Evolutionary conservation across 2,888 invertebrate species (phyloP), one percentile per base, ranked within the genome.

Genomic region (Kryphioiulus occultus): DNA sequence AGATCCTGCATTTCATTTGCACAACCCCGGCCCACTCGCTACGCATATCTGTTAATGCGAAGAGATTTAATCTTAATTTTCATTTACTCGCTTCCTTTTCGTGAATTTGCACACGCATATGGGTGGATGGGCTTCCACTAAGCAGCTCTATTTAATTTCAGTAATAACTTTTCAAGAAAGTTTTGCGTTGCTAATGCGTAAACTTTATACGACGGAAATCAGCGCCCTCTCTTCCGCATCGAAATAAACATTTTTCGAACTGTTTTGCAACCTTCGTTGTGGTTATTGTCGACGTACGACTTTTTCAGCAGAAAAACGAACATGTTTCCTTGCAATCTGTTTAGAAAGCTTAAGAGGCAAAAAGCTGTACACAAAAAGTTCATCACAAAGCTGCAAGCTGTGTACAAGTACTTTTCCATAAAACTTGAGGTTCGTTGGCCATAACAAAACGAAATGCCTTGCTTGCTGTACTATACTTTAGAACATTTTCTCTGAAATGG

Each of bases 11-110:
- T 68, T 68, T 68, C 68, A 68, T 26, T 68, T 68, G n/a, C 59
- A 7, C 59, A 59, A 59, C 59, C 39, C 39, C 5, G 39, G n/a
- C 59, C 59, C 59, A 59, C 59, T n/a, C 59, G 4, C n/a, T 59
- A n/a, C 26, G 68, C 68, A 26, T 68, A 68, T 68, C 68, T 68
- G 68, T 68, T 68, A 68, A 68, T 68, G 68, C 26, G 1, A 19
- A n/a, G 68, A 68, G 68, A 68, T 68, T 68, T 68, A 68, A 68
- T 68, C 68, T 68, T 68, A 26, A 68, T 4, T 68, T 68, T 68
- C 68, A 68, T 68, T 68, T 68, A 68, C 68, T 68, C 68, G n/a
- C 68, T 68, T 68, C 68, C 68, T 68, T 59, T 68, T 26, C 9
- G 68, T 26, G 68, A 22, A 26, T 19, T 59, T 59, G n/a, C 59